phyloP scores from a whole-genome alignment of 2,113 vertebrate genomes.

The Oxyura jamaicensis region DNA sequence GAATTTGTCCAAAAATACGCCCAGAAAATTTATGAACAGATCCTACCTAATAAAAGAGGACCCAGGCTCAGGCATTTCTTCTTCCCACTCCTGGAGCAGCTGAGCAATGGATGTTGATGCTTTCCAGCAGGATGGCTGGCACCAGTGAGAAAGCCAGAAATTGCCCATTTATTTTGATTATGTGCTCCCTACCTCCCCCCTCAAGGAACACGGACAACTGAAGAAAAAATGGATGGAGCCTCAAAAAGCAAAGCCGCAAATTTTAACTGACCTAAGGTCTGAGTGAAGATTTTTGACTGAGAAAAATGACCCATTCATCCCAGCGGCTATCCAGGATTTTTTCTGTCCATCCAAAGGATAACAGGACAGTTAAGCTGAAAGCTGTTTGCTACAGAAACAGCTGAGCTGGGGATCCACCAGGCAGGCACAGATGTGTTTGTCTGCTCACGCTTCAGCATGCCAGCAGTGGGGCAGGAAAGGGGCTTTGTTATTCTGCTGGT shows the following conservation, averaged over 20 bases:
- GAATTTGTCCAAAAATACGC: neutral
- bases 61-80: neutral
- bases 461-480: neutral
- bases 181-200: neutral
- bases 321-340: neutral
- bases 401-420: neutral
- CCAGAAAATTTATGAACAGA: neutral
- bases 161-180: neutral
- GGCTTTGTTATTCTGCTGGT: neutral
- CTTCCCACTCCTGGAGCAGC: neutral
- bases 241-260: slow-evolving; percentile 2
- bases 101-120: neutral
- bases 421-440: neutral
- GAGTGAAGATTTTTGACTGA: neutral
- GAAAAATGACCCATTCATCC: neutral
- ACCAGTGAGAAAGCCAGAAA: neutral
- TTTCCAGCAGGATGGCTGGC: neutral
- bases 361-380: slow-evolving; percentile 32
- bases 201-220: neutral
- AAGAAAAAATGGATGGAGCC: neutral
- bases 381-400: neutral
- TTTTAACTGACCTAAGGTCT: neutral
- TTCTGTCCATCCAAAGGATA: slow-evolving; percentile 3
- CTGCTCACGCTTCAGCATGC: neutral
- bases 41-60: neutral